A percentile compares a stretch with the other conserved stretches of the same genome.
These are phyloP conservation scores for Anagyrus pseudococci DNA, from an alignment of 2,888 invertebrate species.

Conservation along the genomic window DNA sequence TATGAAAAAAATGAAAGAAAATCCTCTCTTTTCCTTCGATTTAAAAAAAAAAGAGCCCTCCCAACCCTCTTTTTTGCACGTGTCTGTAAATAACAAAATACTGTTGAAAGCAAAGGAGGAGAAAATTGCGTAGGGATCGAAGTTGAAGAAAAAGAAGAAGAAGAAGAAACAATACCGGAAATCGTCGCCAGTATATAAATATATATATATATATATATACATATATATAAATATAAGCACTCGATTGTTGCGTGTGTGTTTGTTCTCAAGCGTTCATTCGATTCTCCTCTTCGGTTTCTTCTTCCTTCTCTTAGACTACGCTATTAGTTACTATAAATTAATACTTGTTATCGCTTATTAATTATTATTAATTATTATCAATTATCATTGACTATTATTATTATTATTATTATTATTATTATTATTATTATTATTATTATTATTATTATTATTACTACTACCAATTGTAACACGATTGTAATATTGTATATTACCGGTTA, in stretches of 20 bases:
- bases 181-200: conserved; percentile 32
- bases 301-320: conserved; percentile 44
- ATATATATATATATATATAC: neutral
- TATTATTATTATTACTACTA: conserved; percentile 37
- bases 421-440: conserved; percentile 32
- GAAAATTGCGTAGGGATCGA: conserved; percentile 25
- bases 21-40: conserved; percentile 22
- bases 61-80: conserved; percentile 36
- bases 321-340: conserved; percentile 45
- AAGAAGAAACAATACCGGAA: conserved; percentile 35
- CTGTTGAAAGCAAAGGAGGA: conserved; percentile 32
- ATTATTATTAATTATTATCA: conserved; percentile 40
- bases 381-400: conserved; percentile 43
- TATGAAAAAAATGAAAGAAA: neutral
- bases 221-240: conserved; percentile 31
- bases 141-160: conserved; percentile 32
- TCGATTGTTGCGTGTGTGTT: conserved; percentile 35
- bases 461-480: conserved; percentile 40
- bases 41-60: conserved; percentile 18
- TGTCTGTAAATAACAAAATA: conserved; percentile 33
- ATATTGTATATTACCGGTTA: conserved; percentile 47
- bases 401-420: conserved; percentile 44
- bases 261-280: conserved; percentile 32
- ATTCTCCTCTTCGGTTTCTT: conserved; percentile 44
- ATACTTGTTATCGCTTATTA: conserved; percentile 47